Base-by-base conservation (phyloP, 37 sponge, comb jelly and placozoan species). In the Halisarca cf. caerulea region DNA sequence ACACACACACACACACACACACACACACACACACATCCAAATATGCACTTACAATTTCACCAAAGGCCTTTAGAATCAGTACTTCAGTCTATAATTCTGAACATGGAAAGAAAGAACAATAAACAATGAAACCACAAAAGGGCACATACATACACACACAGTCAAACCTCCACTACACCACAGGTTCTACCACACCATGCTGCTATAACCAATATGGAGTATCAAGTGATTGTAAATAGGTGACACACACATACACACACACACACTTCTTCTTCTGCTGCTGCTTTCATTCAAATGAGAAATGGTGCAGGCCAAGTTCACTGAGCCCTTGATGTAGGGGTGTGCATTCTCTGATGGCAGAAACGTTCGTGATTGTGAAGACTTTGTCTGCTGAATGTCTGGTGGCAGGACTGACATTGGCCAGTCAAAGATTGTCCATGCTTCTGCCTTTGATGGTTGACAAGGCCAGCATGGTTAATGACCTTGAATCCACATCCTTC, bases 291-390 rank as follows among this genome's bases (percentile, higher is more conserved):
- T 68, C 69, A 27, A 2, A 68, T 68, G 69, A 68, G 69, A 34
- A 68, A 68, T 33, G 33, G 35, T 68, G 69, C 69, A 68, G 69
- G 69, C 69, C 69, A 68, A 68, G 64, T 68, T 68, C 69, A 68
- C 69, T 68, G 69, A 32, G 35, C 33, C 33, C 28, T 18, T 68
- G 69, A 32, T 68, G 69, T 18, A 68, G 69, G 30, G 1, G 69
- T 27, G 69, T 27, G 17, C 33, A 34, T 68, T 3, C 69, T 2
- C 4, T 68, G 69, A 68, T 74, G 40, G 45, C 77, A 74, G 43
- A 74, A 74, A 74, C 77, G 77, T 44, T 74, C 45, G 24, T 74
- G 77, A 44, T 74, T 80, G 62, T 61, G 60, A 58, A 83, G 43
- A 18, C 54, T 35, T 11, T 69, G 83, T 44, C 7, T n/a, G 20